These are phyloP conservation scores for Struthidea cinerea DNA, from an alignment of 2,113 vertebrate species.

Conservation along the genomic window DNA sequence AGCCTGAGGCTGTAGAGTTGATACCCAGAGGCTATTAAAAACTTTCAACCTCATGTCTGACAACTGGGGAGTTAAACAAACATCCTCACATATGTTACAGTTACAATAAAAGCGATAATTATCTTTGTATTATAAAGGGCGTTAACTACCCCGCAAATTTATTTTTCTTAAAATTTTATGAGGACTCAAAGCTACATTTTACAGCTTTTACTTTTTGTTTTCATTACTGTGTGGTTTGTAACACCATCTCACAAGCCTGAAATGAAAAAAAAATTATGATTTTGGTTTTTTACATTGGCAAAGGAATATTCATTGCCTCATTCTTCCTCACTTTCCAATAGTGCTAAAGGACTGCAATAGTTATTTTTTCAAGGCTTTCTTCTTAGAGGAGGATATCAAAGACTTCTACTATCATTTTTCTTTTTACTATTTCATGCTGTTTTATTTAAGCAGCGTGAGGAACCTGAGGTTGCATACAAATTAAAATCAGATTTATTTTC, in stretches of 20 bases:
- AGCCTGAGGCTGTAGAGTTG: constrained; percentile 44
- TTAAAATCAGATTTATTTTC: neutral
- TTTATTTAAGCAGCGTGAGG: neutral
- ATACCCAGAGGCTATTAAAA: constrained; percentile 62
- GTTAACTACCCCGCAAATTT: neutral
- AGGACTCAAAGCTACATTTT: neutral
- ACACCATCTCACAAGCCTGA: neutral
- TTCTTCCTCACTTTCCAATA: neutral
- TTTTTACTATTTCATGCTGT: neutral
- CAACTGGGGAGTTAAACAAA: constrained; percentile 48
- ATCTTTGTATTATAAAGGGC: constrained; percentile 3
- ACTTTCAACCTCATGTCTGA: constrained; percentile 38
- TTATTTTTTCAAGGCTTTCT: neutral
- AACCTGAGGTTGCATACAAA: neutral
- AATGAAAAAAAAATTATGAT: neutral
- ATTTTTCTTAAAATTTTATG: constrained; percentile 36
- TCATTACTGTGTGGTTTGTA: neutral
- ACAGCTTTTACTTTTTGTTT: neutral
- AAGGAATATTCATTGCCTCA: neutral
- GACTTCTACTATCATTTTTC: neutral
- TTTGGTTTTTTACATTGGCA: neutral
- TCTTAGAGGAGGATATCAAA: neutral
- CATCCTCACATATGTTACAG: constrained; percentile 40
- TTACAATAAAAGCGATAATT: constrained; percentile 23
- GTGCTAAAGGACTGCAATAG: neutral